Conservation (phyloP, 2,113 vertebrate genomes). For the Clarias batrachus region DNA sequence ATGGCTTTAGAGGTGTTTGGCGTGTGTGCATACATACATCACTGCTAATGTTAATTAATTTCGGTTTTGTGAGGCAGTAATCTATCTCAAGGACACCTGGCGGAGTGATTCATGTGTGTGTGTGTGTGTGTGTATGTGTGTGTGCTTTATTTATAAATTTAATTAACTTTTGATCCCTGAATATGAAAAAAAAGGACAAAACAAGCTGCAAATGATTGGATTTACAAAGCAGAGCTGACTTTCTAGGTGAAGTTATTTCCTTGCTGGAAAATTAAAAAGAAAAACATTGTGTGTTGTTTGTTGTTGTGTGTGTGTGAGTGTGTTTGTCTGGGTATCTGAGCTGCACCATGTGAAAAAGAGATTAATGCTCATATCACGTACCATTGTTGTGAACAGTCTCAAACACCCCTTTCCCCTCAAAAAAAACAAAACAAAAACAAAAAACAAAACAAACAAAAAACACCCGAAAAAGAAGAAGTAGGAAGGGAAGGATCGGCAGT, state of each 20-base stretch:
- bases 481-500: slow-evolving; percentile 53
- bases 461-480: slow-evolving; percentile 52
- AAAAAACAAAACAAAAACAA: slow-evolving; percentile 70
- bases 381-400: slow-evolving; percentile 79
- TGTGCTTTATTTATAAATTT: not conserved
- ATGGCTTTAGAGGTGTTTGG: not conserved
- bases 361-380: slow-evolving; percentile 80
- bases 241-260: not conserved
- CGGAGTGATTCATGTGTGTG: not conserved
- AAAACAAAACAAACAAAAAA: slow-evolving; percentile 66
- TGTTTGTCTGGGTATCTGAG: slow-evolving; percentile 5
- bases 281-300: not conserved
- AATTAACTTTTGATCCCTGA: not conserved
- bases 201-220: not conserved
- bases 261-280: not conserved
- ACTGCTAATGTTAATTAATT: not conserved
- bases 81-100: not conserved
- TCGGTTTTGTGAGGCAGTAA: not conserved
- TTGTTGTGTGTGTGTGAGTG: not conserved
- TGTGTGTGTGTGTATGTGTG: too few species aligned
- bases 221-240: not conserved
- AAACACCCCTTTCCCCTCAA: slow-evolving; percentile 80
- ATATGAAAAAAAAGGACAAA: not conserved
- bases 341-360: not conserved
- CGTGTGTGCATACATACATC: not conserved